These are phyloP conservation scores for Aptenodytes patagonicus DNA, from an alignment of 2,113 vertebrate species.

Conservation along the genomic window DNA sequence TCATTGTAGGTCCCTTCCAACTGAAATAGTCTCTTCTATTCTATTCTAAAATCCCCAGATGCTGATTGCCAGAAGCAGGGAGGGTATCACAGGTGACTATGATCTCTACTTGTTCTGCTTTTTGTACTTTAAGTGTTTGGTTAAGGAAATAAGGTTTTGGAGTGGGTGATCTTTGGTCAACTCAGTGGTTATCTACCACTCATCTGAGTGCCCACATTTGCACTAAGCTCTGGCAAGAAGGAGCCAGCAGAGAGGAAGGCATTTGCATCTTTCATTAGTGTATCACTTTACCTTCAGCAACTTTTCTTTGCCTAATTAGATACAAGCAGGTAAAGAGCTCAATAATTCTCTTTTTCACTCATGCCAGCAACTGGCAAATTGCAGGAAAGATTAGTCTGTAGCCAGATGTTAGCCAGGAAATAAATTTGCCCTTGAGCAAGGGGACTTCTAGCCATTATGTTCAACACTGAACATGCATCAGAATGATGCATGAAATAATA, in stretches of 20 bases:
- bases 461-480: neutral
- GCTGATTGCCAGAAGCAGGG: neutral
- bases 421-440: conserved; percentile 44
- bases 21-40: neutral
- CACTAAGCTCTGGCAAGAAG: neutral
- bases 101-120: neutral
- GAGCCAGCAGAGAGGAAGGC: neutral
- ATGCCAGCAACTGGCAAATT: conserved; percentile 41
- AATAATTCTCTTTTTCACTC: conserved; percentile 23
- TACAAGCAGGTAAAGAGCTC: conserved; percentile 39
- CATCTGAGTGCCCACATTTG: neutral
- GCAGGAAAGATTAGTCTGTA: conserved; percentile 17
- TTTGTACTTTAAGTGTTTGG: neutral
- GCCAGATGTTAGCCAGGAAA: conserved; percentile 54
- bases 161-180: neutral
- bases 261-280: neutral
- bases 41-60: neutral
- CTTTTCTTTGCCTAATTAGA: conserved; percentile 40
- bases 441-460: neutral
- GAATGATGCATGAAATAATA: neutral
- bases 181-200: neutral
- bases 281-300: neutral
- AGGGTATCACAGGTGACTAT: neutral
- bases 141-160: neutral
- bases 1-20: neutral